Evolutionary conservation across 2,888 invertebrate species (phyloP), one percentile per base, ranked within the genome.

Genomic region (Plusia festucae): DNA sequence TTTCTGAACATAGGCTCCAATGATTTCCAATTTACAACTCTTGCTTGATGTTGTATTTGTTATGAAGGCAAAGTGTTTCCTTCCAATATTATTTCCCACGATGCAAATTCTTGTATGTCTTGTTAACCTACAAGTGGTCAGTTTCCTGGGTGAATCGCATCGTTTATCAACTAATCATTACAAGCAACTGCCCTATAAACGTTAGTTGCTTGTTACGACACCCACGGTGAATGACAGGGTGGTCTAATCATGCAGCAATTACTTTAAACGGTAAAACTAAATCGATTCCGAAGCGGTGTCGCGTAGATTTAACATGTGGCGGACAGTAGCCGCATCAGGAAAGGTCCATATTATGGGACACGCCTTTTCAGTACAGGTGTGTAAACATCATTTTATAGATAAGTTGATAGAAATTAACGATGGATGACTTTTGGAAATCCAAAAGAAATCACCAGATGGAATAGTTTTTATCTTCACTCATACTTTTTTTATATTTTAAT

Each of bases 181-280:
- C 46, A 60, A 62, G 60, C 32, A 44, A 73, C 54, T 73, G 32
- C 32, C 22, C 52, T 57, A 59, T 64, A 56, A 68, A 64, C 32
- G 22, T n/a, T n/a, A 60, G 52, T 49, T 20, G 46, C 46, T 49
- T 32, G 20, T 53, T 55, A 58, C 49, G 51, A 64, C 53, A 61
- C 59, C 53, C 51, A 56, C 55, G 16, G 55, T 18, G 40, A n/a
- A 62, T 46, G 55, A 51, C 60, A 53, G 22, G 60, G 64, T 68
- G 61, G 70, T 65, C 54, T 60, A 61, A 59, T 61, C 60, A 49
- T 51, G 22, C 15, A 15, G 59, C 58, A 70, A 63, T 74, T 74
- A 64, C 49, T 55, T n/a, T 22, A 65, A 73, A 74, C 66, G 66
- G 65, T 67, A 71, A 60, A 68, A 49, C 34, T 61, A 55, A 58